Base-by-base conservation (phyloP, 2,888 invertebrate species). In the Syrphus vitripennis region DNA sequence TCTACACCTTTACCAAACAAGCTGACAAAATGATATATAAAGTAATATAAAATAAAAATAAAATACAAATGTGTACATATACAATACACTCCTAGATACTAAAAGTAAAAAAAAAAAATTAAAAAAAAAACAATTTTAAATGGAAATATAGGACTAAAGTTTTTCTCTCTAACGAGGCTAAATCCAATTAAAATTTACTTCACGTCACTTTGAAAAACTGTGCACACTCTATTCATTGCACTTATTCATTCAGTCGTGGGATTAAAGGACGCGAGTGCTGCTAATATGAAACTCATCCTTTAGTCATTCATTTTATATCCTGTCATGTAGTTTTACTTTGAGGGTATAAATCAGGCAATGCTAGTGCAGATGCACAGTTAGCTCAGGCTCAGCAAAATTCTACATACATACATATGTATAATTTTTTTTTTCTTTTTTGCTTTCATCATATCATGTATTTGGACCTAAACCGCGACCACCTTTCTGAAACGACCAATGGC, bases 181-280 rank as follows among this genome's bases (percentile, higher is more conserved):
- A 69, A 86, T 86, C 84, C 84, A 86, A 86, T 86, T 86, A 86
- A 86, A 86, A 86, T 86, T 72, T 72, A 40, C 50, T 31, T 55
- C 48, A 67, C 55, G 81, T 72, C 84, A 77, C 72, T 77, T 72
- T 76, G 67, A 77, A 77, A 79, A 71, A 76, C 53, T 71, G 42
- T 59, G 40, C 81, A 59, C 59, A 57, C 63, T 63, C 75, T 65
- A 81, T 76, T 75, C 75, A 75, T 31, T 81, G 63, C 69, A 45
- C 61, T 69, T 75, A 75, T 71, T 71, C 74, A 81, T 78, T 67
- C 82, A 83, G 71, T 74, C 81, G 74, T 69, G 76, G 76, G 81
- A 86, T 81, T 81, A 69, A 81, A 81, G 74, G 83, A 83, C 79
- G 57, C 55, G 37, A 63, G 63, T 57, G 40, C 63, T 75, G 65